Evolutionary conservation across 2,113 vertebrate species (phyloP).

Genomic region (Deroptyus accipitrinus): DNA sequence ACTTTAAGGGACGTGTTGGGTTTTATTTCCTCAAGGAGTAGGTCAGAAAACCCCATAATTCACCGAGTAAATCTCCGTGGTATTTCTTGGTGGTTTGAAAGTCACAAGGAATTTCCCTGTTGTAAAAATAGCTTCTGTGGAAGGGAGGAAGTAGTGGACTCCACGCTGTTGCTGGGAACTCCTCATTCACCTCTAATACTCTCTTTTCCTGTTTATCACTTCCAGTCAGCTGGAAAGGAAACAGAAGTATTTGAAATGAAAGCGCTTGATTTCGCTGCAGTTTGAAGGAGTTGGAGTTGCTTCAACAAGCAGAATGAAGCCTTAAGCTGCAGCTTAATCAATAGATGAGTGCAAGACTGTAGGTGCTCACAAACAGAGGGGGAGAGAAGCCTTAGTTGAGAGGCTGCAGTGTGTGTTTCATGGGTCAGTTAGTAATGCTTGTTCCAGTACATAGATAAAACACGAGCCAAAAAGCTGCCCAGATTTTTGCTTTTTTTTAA

Average conservation of each 20-base stretch:
- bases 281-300: not conserved
- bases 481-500: not conserved
- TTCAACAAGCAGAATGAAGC: not conserved
- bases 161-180: constrained; percentile 20
- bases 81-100: not conserved
- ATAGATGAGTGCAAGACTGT: not conserved
- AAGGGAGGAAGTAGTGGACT: constrained; percentile 1
- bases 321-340: not conserved
- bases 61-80: not conserved
- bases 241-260: not conserved
- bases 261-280: not conserved
- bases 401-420: not conserved
- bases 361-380: not conserved
- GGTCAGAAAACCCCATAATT: not conserved
- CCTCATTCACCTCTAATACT: not conserved
- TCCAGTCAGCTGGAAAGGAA: constrained; percentile 1
- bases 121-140: constrained; percentile 1
- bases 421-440: not conserved
- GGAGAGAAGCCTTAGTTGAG: not conserved
- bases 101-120: not conserved
- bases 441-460: not conserved
- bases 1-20: not conserved
- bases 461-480: not conserved
- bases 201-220: constrained; percentile 45
- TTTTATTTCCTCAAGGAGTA: not conserved